phyloP scores from a whole-genome alignment of 2,113 vertebrate species.

The Anguilla rostrata region DNA sequence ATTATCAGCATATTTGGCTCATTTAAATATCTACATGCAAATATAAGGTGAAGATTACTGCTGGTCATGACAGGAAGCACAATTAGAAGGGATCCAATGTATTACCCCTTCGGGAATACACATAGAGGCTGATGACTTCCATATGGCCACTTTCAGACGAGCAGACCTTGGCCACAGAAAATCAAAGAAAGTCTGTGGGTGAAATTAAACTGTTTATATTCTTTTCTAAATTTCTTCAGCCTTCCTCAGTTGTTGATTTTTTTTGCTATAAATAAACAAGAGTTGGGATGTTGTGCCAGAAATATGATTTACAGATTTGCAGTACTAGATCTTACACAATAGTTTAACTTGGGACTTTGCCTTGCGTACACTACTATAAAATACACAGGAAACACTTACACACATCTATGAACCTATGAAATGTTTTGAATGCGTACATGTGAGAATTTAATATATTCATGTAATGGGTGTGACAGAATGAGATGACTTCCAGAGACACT shows the following conservation, averaged over 20 bases:
- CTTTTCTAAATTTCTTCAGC: background rate
- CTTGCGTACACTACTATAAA: too few relatives aligned
- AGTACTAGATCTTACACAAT: background rate
- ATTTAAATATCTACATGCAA: background rate
- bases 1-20: background rate
- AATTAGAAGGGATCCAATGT: background rate
- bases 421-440: too few relatives aligned
- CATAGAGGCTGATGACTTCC: background rate
- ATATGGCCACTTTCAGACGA: background rate
- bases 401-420: too few relatives aligned
- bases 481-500: too few relatives aligned
- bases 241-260: background rate
- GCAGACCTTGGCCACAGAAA: background rate
- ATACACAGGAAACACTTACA: too few relatives aligned
- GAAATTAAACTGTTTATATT: background rate
- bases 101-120: background rate
- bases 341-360: too few relatives aligned
- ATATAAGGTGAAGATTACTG: background rate
- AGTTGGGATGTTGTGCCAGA: background rate
- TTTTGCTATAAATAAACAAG: background rate
- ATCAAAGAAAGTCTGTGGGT: background rate
- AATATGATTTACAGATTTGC: background rate
- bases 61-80: slow-evolving; percentile 9
- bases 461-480: too few relatives aligned
- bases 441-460: too few relatives aligned